Base-by-base conservation (phyloP, 2,113 vertebrate genomes). In the Limnothrissa miodon region DNA sequence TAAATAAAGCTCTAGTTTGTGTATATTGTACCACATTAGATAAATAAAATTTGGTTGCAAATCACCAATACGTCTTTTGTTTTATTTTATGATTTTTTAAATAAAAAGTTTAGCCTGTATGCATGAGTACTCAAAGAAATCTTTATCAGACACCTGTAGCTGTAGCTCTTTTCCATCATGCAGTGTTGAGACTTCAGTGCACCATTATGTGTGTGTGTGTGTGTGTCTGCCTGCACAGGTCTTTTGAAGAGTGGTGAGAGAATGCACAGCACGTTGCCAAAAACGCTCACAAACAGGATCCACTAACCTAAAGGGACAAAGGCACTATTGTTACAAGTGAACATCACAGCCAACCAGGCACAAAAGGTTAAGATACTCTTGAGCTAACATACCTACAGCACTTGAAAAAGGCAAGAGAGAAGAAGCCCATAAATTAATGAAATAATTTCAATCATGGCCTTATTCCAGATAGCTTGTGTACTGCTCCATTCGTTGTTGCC, bases 1-100 rank as follows among this genome's bases (percentile, higher is more conserved):
- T 53, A 56, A 15, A 74, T 36, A 74, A 74, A 62, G 80, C 51
- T 81, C 17, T 39, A 70, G 51, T 82, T 33, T 80, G 44, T 78
- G 70, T 78, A 29, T 78, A 44, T 59, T 45, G 15, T 74, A 83
- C 25, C 45, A 45, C 82, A 44, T 83, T 29, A 19, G 42, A 44
- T 39, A 44, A 83, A 59, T 79, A 21, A n/a, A 80, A 33, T 33
- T 13, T 11, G 33, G 33, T 74, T 74, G 10, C 10, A 74, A 74
- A 74, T 39, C 33, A 74, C 66, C 3, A 17, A 39, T 70, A n/a
- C n/a, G n/a, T 42, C 42, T 42, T 42, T 42, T 42, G 42, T 42
- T n/a, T n/a, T n/a, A n/a, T n/a, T n/a, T n/a, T n/a, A n/a, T n/a
- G n/a, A n/a, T n/a, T n/a, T n/a, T n/a, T n/a, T n/a, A n/a, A n/a